A percentile compares a stretch with the other conserved stretches of the same genome.
Evolutionary conservation across 2,797 vertebrate species (phyloP).

Genomic region (Thamnophis elegans): DNA sequence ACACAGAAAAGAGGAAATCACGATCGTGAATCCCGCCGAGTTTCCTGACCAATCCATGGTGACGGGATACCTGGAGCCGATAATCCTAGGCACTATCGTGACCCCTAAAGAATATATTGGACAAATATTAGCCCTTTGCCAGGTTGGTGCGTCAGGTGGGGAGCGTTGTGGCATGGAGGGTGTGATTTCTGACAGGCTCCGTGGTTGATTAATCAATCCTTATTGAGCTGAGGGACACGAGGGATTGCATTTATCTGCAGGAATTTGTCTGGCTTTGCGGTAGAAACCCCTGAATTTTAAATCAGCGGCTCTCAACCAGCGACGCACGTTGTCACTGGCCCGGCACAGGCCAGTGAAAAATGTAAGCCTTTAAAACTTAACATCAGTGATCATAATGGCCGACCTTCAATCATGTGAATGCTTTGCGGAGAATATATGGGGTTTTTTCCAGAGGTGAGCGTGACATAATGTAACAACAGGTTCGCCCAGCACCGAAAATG

Average conservation of each 20-base stretch:
- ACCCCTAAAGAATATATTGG: constrained; percentile 84
- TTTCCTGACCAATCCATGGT: constrained; percentile 88
- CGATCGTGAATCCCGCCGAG: constrained; percentile 87
- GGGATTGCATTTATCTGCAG: not conserved
- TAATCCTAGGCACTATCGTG: constrained; percentile 89
- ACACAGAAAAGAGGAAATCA: constrained; percentile 83
- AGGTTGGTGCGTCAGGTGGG: constrained; percentile 72
- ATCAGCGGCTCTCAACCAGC: not conserved
- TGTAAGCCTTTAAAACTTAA: not conserved
- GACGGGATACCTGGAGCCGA: constrained; percentile 87
- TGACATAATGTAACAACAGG: no score
- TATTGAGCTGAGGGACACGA: not conserved
- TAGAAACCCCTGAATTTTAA: not conserved
- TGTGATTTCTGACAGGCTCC: not conserved
- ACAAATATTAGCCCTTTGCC: constrained; percentile 86
- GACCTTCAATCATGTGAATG: not conserved
- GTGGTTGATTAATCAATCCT: not conserved
- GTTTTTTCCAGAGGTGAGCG: no score
- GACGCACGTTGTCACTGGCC: accelerated
- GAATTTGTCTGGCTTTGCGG: not conserved
- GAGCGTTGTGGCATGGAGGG: not conserved
- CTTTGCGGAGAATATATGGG: not conserved
- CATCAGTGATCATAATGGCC: not conserved
- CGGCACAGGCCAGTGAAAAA: not conserved
- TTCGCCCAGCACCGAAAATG: no score